Evolutionary conservation across 2,797 vertebrate species (phyloP).

Genomic region (Lagorchestes hirsutus): DNA sequence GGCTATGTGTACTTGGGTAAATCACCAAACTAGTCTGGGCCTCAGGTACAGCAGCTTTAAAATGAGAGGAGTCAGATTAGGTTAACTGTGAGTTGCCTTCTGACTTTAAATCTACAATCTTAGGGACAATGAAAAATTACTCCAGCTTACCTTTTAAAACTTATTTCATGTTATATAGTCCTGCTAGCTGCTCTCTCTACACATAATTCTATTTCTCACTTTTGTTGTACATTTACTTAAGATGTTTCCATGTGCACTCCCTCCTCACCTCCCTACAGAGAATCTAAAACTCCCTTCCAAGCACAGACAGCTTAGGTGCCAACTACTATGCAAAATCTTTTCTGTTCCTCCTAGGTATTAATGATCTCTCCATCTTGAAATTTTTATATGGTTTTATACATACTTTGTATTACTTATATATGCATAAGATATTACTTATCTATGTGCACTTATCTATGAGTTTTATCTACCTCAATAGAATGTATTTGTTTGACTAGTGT

Average conservation of each 20-base stretch:
- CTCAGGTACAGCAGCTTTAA: not conserved
- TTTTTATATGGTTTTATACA: slow-evolving; percentile 7
- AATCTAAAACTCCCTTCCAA: not conserved
- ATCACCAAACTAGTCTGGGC: not conserved
- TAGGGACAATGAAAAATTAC: not conserved
- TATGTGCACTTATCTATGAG: not conserved
- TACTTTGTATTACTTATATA: not conserved
- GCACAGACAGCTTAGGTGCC: not conserved
- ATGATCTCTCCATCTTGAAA: not conserved
- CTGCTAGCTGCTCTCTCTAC: not conserved
- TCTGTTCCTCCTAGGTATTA: not conserved
- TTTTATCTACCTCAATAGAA: not conserved
- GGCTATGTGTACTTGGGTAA: not conserved
- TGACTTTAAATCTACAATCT: not conserved
- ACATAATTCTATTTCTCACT: not conserved
- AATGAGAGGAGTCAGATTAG: not conserved
- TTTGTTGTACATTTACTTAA: not conserved
- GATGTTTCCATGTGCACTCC: not conserved
- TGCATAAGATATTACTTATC: not conserved
- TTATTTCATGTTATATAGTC: not conserved
- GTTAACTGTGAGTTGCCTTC: not conserved
- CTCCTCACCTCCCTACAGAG: not conserved
- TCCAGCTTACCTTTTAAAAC: not conserved
- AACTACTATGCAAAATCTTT: not conserved
- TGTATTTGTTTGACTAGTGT: not conserved